Percentiles rank a stretch among this genome's conserved stretches.
These are phyloP conservation scores for Meloidogyne hapla DNA, from an alignment of 1,140 invertebrate species.

Conservation along the genomic window DNA sequence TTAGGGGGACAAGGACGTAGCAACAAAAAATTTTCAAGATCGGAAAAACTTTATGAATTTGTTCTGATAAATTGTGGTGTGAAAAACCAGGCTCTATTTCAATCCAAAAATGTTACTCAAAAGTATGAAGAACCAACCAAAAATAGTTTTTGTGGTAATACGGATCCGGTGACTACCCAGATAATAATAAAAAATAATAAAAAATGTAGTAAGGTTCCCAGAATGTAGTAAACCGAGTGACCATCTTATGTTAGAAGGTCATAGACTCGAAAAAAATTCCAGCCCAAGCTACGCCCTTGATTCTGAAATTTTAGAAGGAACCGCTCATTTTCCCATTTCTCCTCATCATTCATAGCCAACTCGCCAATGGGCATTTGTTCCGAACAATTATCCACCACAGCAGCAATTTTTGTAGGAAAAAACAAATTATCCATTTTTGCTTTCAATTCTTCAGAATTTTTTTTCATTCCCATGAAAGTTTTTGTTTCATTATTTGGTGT, in stretches of 20 bases:
- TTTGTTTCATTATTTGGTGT: not conserved
- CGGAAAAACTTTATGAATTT: too few species aligned
- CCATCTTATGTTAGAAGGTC: too few species aligned
- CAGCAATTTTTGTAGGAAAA: not conserved
- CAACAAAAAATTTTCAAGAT: not conserved
- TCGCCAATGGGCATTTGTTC: not conserved
- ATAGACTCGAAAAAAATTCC: not conserved
- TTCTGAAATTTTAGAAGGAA: not conserved
- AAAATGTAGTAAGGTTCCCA: too few species aligned
- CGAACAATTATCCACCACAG: not conserved
- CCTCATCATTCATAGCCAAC: slow-evolving; percentile 4
- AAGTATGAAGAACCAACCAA: too few species aligned
- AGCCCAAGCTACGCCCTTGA: not conserved
- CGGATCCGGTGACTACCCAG: too few species aligned
- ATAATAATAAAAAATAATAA: too few species aligned
- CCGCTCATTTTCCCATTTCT: slow-evolving; percentile 9
- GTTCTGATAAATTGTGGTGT: too few species aligned
- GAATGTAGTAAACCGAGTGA: too few species aligned
- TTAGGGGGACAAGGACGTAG: not conserved
- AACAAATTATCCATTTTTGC: not conserved
- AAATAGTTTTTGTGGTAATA: too few species aligned
- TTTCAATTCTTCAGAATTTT: not conserved
- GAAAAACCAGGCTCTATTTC: too few species aligned
- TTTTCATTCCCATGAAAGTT: not conserved
- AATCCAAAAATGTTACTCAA: too few species aligned